These are phyloP conservation scores for Brachyopa scutellaris DNA, from an alignment of 2,888 invertebrate genomes.

Conservation along the genomic window DNA sequence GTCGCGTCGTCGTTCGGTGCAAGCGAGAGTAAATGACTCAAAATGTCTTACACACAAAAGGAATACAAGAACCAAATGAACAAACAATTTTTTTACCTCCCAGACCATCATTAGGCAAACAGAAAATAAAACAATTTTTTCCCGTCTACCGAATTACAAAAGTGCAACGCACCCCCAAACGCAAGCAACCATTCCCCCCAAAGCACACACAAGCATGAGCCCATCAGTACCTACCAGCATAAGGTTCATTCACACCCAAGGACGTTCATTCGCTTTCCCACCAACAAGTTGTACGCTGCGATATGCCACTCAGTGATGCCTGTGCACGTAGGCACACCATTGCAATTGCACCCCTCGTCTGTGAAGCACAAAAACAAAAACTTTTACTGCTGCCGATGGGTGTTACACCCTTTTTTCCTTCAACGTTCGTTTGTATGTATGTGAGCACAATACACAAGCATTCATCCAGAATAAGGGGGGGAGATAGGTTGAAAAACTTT, in stretches of 20 bases:
- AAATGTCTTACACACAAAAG: conserved; percentile 27
- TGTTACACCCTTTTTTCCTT: not conserved
- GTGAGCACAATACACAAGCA: conserved; percentile 52
- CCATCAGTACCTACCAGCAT: conserved; percentile 18
- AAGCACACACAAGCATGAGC: conserved; percentile 29
- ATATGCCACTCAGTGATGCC: conserved; percentile 54
- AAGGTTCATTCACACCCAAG: conserved; percentile 75
- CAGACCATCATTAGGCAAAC: not conserved
- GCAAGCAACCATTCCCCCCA: conserved; percentile 19
- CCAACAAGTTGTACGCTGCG: conserved; percentile 70
- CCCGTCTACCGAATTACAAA: conserved; percentile 65
- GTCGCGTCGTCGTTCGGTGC: conserved; percentile 36
- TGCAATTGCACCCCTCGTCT: not conserved
- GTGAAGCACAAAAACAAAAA: conserved; percentile 59
- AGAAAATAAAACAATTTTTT: conserved; percentile 34
- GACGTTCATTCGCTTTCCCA: conserved; percentile 74
- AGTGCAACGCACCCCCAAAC: conserved; percentile 70
- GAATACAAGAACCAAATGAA: conserved; percentile 9
- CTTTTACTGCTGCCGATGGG: conserved; percentile 52
- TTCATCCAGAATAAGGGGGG: not conserved
- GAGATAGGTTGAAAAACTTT: conserved; percentile 68
- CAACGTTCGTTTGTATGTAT: conserved; percentile 17
- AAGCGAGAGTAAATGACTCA: conserved; percentile 74
- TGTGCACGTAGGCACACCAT: conserved; percentile 51
- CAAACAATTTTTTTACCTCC: conserved; percentile 18